These are phyloP conservation scores for Caenorhabditis afra DNA, from an alignment of 2,888 invertebrate genomes.

Conservation along the genomic window DNA sequence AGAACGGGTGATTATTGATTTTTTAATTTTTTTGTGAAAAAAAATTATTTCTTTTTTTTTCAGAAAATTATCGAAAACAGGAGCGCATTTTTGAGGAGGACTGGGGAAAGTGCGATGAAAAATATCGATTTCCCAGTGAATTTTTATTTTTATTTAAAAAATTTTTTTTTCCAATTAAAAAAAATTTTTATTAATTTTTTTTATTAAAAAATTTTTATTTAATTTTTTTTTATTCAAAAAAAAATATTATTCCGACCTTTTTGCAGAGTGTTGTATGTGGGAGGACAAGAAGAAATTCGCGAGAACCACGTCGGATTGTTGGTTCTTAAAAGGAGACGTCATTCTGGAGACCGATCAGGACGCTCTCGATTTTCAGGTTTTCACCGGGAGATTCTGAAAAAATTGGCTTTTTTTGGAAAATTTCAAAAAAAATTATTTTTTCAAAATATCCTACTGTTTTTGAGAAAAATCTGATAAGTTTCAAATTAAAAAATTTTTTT, in stretches of 20 bases:
- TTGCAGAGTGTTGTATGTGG: slow-evolving; percentile 42
- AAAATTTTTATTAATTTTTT: too few relatives aligned
- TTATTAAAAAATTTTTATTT: too few relatives aligned
- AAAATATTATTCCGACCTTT: too few relatives aligned
- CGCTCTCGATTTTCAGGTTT: slow-evolving; percentile 26
- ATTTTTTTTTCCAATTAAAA: too few relatives aligned
- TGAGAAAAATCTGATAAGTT: too few relatives aligned
- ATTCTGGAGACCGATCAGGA: slow-evolving; percentile 30
- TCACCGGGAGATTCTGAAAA: too few relatives aligned
- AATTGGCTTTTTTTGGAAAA: background rate
- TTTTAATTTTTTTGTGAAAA: background rate
- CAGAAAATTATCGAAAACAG: slow-evolving; percentile 20
- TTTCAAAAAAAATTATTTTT: background rate
- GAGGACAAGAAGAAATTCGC: slow-evolving; percentile 19
- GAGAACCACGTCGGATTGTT: slow-evolving; percentile 17
- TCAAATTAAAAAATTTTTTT: too few relatives aligned
- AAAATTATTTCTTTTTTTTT: too few relatives aligned
- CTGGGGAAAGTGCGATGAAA: slow-evolving; percentile 36
- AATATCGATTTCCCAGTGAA: slow-evolving; percentile 27
- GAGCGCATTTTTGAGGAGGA: slow-evolving; percentile 10
- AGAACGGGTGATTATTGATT: slow-evolving; percentile 12
- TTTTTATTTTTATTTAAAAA: background rate
- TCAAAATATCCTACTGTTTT: background rate
- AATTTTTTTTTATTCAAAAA: too few relatives aligned
- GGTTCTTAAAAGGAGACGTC: slow-evolving; percentile 44